A percentile compares a stretch with the other conserved stretches of the same genome.
phyloP scores from a whole-genome alignment of 2,888 invertebrate genomes.

The Chloromyia formosa region DNA sequence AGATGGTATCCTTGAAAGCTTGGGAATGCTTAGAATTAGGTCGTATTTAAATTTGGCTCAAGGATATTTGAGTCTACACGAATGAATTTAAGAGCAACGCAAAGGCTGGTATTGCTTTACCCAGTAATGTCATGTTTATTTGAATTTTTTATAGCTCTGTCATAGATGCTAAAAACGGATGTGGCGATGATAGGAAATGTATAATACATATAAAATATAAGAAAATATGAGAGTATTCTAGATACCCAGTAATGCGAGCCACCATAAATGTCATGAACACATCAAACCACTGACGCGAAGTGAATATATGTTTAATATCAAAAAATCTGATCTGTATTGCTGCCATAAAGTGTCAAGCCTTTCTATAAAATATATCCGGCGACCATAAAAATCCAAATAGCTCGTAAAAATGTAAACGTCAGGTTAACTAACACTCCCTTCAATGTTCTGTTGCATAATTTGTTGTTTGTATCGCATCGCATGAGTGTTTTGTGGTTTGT shows the following conservation, averaged over 20 bases:
- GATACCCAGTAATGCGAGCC: not conserved
- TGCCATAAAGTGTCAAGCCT: not conserved
- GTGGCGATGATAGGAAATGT: not conserved
- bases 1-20: not conserved
- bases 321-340: not conserved
- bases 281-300: not conserved
- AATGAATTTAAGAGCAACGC: too few species aligned
- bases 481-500: not conserved
- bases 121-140: too few species aligned
- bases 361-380: not conserved
- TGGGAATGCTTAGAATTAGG: not conserved
- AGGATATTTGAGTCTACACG: not conserved
- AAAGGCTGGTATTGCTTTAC: too few species aligned
- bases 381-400: not conserved
- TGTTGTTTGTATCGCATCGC: too few species aligned
- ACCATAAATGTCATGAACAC: not conserved
- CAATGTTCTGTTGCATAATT: too few species aligned
- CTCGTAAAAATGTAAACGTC: not conserved
- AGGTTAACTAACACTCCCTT: not conserved
- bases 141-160: not conserved
- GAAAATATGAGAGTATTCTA: too few species aligned
- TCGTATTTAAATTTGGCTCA: not conserved
- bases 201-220: too few species aligned
- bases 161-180: not conserved
- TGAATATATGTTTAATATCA: not conserved